Conservation (phyloP, 2,888 invertebrate genomes). For the Cryptus viduatorius region DNA sequence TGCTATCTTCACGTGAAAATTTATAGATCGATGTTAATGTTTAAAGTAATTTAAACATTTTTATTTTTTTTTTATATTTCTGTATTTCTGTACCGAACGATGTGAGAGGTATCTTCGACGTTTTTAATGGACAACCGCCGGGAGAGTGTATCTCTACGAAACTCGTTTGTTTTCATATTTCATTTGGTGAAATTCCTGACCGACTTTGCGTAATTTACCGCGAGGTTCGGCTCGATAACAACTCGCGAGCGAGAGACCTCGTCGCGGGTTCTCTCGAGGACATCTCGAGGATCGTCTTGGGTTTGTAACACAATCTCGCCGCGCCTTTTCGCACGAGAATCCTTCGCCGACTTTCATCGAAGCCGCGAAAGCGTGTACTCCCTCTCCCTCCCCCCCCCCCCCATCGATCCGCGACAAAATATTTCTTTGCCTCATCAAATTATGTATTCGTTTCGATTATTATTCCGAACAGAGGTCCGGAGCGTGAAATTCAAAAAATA, state of each 20-base stretch:
- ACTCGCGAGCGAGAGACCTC: conserved; percentile 8
- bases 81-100: background rate
- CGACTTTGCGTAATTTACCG: conserved; percentile 50
- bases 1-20: too few species aligned
- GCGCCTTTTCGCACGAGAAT: conserved; percentile 16
- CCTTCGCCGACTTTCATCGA: conserved; percentile 57
- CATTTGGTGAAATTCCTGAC: conserved; percentile 62
- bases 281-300: conserved; percentile 17
- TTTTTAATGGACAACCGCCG: conserved; percentile 2
- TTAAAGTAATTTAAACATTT: too few species aligned
- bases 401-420: background rate
- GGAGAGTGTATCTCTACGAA: background rate
- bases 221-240: background rate
- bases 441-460: conserved; percentile 11
- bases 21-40: too few species aligned
- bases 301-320: conserved; percentile 5
- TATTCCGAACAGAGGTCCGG: background rate
- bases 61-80: background rate
- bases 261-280: conserved; percentile 42
- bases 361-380: conserved; percentile 47
- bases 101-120: background rate
- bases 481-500: background rate
- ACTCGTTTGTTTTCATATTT: conserved; percentile 13
- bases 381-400: background rate
- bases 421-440: conserved; percentile 26